Base-by-base conservation (phyloP, 2,113 vertebrate species). In the Coptodon bakossiorum region DNA sequence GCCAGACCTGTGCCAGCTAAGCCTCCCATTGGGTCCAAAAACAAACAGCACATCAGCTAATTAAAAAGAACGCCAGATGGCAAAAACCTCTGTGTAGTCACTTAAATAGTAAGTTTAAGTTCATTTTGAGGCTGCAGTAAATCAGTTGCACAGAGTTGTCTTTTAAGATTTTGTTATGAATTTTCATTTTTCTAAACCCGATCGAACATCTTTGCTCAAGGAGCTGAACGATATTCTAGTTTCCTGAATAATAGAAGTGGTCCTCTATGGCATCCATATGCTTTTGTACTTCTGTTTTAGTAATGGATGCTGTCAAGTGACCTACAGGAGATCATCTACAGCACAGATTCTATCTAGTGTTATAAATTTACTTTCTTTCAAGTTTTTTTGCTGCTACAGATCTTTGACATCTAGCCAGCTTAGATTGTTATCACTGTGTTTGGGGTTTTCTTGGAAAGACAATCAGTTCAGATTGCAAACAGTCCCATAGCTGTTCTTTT, bases 21-120 rank as follows among this genome's bases (percentile, higher is more conserved):
- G 8, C 50, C 50, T 90, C 73, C 85, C 78, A 11, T 36, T 50
- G 71, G 31, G 27, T 17, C 13, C 34, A 83, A 83, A 92, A 87
- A 85, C 73, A 86, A 90, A 86, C 19, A 12, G 78, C 82, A 80
- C 63, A 40, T 50, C 6, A 4, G 66, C 56, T 86, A 88, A 89
- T 90, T 92, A 88, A 79, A 90, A 29, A 68, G 13, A 43, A 43
- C n/a, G 19, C 84, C 83, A 91, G 87, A 83, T 86, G 86, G 83
- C 40, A 88, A 66, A 86, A 78, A 89, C 82, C 86, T 84, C 31
- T 84, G 11, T 71, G 34, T 48, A 29, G 17, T 73, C 22, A 22
- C 11, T 66, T 88, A 19, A 83, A 63, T 34, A 34, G 29, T 34
- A 63, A 19, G 5, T 63, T 63, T 63, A 63, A 34, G 16, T 19